phyloP scores from a whole-genome alignment of 2,797 vertebrate species.

The Ceryle rudis region DNA sequence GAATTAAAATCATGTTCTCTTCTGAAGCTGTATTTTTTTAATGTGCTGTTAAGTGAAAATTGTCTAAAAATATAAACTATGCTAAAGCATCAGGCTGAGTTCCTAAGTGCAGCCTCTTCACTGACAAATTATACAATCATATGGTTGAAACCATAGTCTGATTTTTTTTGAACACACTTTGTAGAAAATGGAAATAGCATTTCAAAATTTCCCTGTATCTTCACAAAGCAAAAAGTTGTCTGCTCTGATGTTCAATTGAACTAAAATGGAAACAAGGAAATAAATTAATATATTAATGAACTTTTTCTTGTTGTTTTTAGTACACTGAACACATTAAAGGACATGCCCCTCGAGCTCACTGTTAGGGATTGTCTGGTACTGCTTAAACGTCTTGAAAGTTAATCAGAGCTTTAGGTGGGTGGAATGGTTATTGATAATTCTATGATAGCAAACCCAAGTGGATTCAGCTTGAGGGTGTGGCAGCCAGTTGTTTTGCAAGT shows the following conservation, averaged over 20 bases:
- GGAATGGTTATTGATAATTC: neutral
- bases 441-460: neutral
- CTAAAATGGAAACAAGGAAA: slow-evolving; percentile 33
- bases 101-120: neutral
- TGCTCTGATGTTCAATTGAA: slow-evolving; percentile 68
- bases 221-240: slow-evolving; percentile 54
- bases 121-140: neutral
- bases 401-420: neutral
- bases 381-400: neutral
- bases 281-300: slow-evolving; percentile 61
- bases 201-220: neutral
- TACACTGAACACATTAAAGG: neutral
- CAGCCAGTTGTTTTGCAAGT: neutral
- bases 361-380: neutral
- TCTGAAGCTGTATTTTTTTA: slow-evolving; percentile 18
- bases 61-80: neutral
- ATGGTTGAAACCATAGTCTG: neutral
- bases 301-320: neutral
- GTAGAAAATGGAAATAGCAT: neutral
- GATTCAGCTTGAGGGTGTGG: neutral
- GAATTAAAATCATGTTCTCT: neutral
- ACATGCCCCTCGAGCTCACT: neutral
- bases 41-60: neutral
- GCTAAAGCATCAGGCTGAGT: neutral
- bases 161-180: neutral